Evolutionary conservation across 2,797 vertebrate species (phyloP).

Genomic region (Petrocephalus sullivani): DNA sequence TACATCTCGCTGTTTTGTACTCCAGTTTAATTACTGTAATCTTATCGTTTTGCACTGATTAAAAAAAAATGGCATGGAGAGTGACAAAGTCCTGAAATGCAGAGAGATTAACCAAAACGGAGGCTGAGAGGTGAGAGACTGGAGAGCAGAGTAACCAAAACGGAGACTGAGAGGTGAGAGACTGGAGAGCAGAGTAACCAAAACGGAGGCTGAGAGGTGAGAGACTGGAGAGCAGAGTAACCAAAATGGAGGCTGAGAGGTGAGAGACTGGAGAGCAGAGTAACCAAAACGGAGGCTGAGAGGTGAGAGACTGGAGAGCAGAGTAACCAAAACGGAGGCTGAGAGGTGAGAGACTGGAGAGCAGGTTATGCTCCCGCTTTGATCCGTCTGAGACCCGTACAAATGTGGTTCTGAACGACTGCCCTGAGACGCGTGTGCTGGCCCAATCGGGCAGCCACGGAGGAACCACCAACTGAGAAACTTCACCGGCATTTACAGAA

Average conservation of each 20-base stretch:
- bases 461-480: neutral
- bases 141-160: neutral
- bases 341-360: neutral
- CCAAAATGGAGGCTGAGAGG: neutral
- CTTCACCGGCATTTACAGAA: neutral
- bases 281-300: neutral
- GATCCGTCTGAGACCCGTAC: conserved; percentile 12
- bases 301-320: neutral
- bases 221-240: neutral
- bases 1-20: neutral
- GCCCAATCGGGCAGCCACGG: neutral
- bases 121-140: neutral
- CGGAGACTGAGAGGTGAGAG: neutral
- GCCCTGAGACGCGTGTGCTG: neutral
- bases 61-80: neutral
- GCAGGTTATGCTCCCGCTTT: neutral
- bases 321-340: neutral
- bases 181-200: neutral
- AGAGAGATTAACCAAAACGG: neutral
- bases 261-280: neutral
- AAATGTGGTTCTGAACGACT: conserved; percentile 30
- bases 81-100: neutral
- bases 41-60: neutral
- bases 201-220: neutral
- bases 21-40: conserved; percentile 1